These are phyloP conservation scores for Menura novaehollandiae DNA, from an alignment of 2,113 vertebrate genomes.

Conservation along the genomic window DNA sequence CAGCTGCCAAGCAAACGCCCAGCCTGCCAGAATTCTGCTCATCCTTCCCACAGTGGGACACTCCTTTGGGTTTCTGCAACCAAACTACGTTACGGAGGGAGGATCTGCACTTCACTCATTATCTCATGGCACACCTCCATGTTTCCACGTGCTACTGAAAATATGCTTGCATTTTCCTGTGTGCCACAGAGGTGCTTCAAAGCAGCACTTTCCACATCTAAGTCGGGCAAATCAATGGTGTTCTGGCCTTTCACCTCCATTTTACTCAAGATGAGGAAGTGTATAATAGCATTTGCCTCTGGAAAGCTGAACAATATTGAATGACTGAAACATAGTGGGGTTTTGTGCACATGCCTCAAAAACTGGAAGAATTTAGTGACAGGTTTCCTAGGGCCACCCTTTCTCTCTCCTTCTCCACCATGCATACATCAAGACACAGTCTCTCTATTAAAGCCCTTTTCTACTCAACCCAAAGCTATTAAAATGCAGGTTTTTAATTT, in stretches of 20 bases:
- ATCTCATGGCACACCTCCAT: background rate
- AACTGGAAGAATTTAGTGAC: background rate
- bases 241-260: background rate
- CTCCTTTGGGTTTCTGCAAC: background rate
- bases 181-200: background rate
- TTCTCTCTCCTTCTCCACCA: background rate
- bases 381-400: background rate
- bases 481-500: background rate
- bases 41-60: background rate
- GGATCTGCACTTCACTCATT: background rate
- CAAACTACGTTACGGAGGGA: background rate
- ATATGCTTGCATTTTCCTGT: background rate
- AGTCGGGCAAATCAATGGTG: background rate
- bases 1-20: background rate
- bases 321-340: background rate
- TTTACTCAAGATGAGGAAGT: background rate
- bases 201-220: background rate
- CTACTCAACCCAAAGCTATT: background rate
- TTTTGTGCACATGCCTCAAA: background rate
- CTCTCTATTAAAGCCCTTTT: background rate
- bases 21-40: background rate
- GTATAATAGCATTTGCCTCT: background rate
- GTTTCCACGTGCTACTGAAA: background rate
- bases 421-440: fast-evolving
- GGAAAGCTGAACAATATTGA: background rate